Evolutionary conservation across 1,140 invertebrate genomes (phyloP), one percentile per base, ranked within the genome.

Genomic region (Platorchestia sp.): DNA sequence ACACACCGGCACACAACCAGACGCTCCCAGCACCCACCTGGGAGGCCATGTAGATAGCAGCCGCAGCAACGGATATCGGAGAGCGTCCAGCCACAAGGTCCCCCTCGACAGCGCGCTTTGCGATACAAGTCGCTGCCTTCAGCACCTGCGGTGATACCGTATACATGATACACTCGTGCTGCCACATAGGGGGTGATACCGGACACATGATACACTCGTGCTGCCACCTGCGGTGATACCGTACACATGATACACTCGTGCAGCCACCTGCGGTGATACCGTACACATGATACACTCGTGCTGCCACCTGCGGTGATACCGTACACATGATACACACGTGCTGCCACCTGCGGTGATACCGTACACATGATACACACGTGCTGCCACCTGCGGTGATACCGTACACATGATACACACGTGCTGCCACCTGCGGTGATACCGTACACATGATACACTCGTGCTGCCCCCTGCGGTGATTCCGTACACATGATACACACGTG

Each of bases 31-130:
- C 40, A 86, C 95, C 42, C 97, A 98, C 98, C 97, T 99, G 99
- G 86, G 99, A 99, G 0, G 99, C 99, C 99, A 99, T 99, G 97
- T 99, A 99, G 97, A 99, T 99, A 93, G 99, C 99, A 91, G 99
- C 99, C 59, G 99, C 99, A 0, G 99, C 99, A 1, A 99, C 99
- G 0, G 99, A 99, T 96, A 99, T 99, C 0, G 99, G 99, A 96
- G 99, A 99, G 97, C 99, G 98, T n/a, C 99, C 99, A 96, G 99
- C 99, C 27, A 99, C 99, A 97, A 99, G 99, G 97, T 99, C 99
- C 97, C 99, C 97, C 97, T 99, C 99, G 0, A 99, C 99, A 91
- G 99, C 99, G 97, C 99, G 99, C 96, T 98, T 98, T 0, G 99
- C 99, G 97, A 99, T 99, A 97, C 99, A 98, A 16, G 99, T 99